Evolutionary conservation across 2,888 invertebrate species (phyloP).

Genomic region (Drosophila rubida): DNA sequence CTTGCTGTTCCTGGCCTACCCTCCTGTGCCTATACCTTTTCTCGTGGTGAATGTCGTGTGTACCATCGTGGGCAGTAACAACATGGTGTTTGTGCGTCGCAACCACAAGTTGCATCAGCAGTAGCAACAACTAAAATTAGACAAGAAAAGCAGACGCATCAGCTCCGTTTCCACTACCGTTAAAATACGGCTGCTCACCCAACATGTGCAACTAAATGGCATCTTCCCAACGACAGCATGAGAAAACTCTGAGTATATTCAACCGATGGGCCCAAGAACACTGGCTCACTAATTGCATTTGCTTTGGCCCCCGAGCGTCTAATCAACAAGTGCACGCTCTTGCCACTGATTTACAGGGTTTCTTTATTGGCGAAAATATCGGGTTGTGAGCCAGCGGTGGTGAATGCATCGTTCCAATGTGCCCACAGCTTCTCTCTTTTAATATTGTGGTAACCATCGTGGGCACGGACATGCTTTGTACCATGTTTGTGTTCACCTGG

Average conservation of each 20-base stretch:
- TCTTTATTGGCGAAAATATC: constrained; percentile 10
- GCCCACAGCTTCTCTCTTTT: constrained; percentile 36
- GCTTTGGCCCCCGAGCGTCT: constrained; percentile 11
- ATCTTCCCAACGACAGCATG: constrained; percentile 1
- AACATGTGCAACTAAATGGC: not conserved
- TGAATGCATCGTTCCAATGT: constrained; percentile 57
- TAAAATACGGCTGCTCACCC: not conserved
- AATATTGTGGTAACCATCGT: constrained; percentile 59
- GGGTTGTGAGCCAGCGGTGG: not conserved
- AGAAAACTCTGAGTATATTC: constrained; percentile 3
- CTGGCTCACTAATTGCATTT: constrained; percentile 35
- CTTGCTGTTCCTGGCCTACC: constrained; percentile 6
- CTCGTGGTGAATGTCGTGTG: constrained; percentile 34
- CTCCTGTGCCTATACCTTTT: constrained; percentile 22
- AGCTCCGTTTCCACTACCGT: not conserved
- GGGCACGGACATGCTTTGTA: constrained; percentile 38
- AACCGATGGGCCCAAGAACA: not conserved
- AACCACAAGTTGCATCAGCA: not conserved
- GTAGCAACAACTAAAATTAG: not conserved
- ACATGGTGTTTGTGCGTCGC: constrained; percentile 17
- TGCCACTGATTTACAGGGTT: constrained; percentile 27
- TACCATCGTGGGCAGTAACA: constrained; percentile 42
- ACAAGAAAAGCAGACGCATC: not conserved
- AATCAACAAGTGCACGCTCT: constrained; percentile 39
- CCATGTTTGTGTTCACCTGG: constrained; percentile 15